These are phyloP conservation scores for Falcunculus frontatus DNA, from an alignment of 2,113 vertebrate species.

Conservation along the genomic window DNA sequence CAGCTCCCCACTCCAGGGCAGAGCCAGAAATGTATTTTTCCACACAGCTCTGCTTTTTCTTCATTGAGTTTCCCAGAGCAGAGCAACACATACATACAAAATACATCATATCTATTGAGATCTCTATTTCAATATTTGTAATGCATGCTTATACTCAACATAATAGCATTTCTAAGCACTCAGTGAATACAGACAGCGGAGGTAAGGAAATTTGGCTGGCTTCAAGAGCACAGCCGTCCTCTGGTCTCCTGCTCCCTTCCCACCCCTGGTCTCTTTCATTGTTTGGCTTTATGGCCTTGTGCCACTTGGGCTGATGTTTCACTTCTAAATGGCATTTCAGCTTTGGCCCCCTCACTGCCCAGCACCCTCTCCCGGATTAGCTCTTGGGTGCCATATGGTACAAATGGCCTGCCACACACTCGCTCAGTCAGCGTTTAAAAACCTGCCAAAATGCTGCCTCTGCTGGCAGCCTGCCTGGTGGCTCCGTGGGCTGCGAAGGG, in stretches of 20 bases:
- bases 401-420: slow-evolving; percentile 60
- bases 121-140: not conserved
- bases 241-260: not conserved
- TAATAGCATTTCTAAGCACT: not conserved
- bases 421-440: slow-evolving; percentile 30
- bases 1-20: not conserved
- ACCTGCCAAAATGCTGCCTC: slow-evolving; percentile 68
- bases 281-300: slow-evolving; percentile 51
- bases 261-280: not conserved
- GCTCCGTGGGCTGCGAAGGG: slow-evolving; percentile 26
- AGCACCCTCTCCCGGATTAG: slow-evolving; percentile 70
- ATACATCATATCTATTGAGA: not conserved
- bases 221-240: not conserved
- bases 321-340: slow-evolving; percentile 73
- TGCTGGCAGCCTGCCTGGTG: slow-evolving; percentile 66
- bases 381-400: slow-evolving; percentile 73
- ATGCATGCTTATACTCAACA: not conserved
- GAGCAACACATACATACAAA: not conserved
- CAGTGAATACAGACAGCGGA: not conserved
- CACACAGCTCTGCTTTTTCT: not conserved
- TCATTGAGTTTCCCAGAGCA: not conserved
- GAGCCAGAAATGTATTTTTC: not conserved
- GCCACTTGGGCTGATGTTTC: slow-evolving; percentile 56
- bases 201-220: not conserved
- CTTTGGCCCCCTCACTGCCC: slow-evolving; percentile 42